Base-by-base conservation (phyloP, 2,113 vertebrate species). In the Rhinolophus ferrumequinum region DNA sequence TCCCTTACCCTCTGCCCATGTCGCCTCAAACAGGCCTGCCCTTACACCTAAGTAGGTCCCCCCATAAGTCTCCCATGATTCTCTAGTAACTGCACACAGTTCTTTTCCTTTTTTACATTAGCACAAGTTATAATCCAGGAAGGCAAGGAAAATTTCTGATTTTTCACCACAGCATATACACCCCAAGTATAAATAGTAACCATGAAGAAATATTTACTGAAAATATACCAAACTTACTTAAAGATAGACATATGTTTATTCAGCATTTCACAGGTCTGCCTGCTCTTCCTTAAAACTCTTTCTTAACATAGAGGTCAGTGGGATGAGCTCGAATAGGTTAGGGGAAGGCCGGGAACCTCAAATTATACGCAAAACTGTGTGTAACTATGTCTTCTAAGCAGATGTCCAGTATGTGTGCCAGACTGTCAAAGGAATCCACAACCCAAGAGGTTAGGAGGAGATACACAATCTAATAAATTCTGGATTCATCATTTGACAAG, bases 391-490 rank as follows among this genome's bases (percentile, higher is more conserved):
- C 67, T 88, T 93, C 66, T 88, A 85, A 92, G 56, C 66, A 97
- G 41, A 88, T 91, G 30, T 87, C 62, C 56, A 92, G 19, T 50
- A 13, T 64, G 76, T 90, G 11, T 19, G 54, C 64, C 77, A 97
- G 52, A 80, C 81, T 88, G 54, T 80, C 83, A 92, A 96, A 77
- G 28, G 70, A 95, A 58, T 89, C 54, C 67, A 90, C 69, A 97
- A 90, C 35, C 58, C 67, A 88, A 93, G 38, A 76, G 8, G 7
- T 83, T 38, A 76, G 60, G 66, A 9, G 56, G 13, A 84, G 44
- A 85, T 35, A 92, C 1, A 69, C 6, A 38, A 56, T 54, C 44
- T 91, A 69, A 79, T 93, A 91, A 81, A 91, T 70, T 94, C 41
- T 86, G 33, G 33, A 54, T 91, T 87, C 24, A 76, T 64, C 50